phyloP scores from a whole-genome alignment of 2,797 vertebrate genomes.

The Moxostoma hubbsi region DNA sequence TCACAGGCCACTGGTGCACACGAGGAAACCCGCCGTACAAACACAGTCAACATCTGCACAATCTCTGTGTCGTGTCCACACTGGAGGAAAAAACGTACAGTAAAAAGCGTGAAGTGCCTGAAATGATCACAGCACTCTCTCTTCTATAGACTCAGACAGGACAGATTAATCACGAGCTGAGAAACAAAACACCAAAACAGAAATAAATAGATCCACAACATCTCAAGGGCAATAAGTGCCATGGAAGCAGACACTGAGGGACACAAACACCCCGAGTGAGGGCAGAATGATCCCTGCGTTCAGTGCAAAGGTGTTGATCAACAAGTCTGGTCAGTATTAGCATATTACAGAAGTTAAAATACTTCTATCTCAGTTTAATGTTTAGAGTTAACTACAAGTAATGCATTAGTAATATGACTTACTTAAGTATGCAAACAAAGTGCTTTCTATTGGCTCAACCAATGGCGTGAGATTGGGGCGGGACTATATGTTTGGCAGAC shows the following conservation, averaged over 20 bases:
- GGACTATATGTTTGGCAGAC: no score
- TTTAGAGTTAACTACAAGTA: no score
- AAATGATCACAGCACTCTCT: not conserved
- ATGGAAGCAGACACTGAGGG: conserved; percentile 14
- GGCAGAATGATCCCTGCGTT: not conserved
- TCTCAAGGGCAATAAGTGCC: not conserved
- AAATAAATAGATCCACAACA: not conserved
- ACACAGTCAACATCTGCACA: conserved; percentile 66
- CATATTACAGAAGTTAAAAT: not conserved
- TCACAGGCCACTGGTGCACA: conserved; percentile 49
- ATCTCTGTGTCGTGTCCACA: conserved; percentile 70
- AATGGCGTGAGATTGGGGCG: no score
- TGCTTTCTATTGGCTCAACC: no score
- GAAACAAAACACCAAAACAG: not conserved
- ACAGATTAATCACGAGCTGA: not conserved
- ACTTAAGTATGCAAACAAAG: no score
- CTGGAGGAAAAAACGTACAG: conserved; percentile 55
- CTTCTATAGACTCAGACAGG: not conserved
- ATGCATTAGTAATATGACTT: no score
- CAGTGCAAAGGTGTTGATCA: not conserved
- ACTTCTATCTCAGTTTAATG: no score
- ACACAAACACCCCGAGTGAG: not conserved
- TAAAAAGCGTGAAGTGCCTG: not conserved
- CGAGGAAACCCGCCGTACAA: conserved; percentile 65
- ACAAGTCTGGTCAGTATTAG: not conserved